A percentile compares a stretch with the other conserved stretches of the same genome.
phyloP scores from a whole-genome alignment of 2,113 vertebrate genomes.

The Corythornis cristatus region DNA sequence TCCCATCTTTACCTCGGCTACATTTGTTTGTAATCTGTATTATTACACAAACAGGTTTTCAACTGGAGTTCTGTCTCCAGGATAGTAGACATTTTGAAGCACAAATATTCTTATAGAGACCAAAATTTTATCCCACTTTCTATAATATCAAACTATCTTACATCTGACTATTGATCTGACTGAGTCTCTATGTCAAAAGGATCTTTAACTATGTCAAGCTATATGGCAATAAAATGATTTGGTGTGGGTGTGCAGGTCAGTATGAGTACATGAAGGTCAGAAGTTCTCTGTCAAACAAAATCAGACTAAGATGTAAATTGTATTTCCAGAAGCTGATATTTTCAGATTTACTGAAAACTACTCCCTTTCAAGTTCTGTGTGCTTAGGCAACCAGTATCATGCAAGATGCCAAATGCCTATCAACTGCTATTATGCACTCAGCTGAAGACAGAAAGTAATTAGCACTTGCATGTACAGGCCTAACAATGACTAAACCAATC shows the following conservation, averaged over 20 bases:
- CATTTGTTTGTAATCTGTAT: neutral
- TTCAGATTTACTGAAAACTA: neutral
- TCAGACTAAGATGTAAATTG: neutral
- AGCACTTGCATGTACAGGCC: neutral
- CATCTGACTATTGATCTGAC: neutral
- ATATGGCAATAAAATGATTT: neutral
- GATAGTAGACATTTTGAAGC: neutral
- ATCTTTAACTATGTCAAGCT: neutral
- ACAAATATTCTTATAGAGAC: neutral
- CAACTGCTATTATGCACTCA: neutral
- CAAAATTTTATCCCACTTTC: neutral
- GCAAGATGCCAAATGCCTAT: neutral
- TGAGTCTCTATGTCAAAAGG: neutral
- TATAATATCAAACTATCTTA: neutral
- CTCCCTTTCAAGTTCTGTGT: neutral
- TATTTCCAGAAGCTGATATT: neutral
- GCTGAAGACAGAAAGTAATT: slow-evolving; percentile 8
- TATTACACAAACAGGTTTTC: neutral
- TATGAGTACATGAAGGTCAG: neutral
- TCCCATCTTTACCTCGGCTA: neutral
- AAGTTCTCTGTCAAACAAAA: neutral
- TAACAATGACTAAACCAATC: neutral
- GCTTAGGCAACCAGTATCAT: neutral
- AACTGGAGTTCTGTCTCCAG: neutral
- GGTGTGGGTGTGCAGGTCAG: neutral